A percentile compares a stretch with the other conserved stretches of the same genome.
Evolutionary conservation across 2,113 vertebrate genomes (phyloP).

Genomic region (Myrmecophaga tridactyla): DNA sequence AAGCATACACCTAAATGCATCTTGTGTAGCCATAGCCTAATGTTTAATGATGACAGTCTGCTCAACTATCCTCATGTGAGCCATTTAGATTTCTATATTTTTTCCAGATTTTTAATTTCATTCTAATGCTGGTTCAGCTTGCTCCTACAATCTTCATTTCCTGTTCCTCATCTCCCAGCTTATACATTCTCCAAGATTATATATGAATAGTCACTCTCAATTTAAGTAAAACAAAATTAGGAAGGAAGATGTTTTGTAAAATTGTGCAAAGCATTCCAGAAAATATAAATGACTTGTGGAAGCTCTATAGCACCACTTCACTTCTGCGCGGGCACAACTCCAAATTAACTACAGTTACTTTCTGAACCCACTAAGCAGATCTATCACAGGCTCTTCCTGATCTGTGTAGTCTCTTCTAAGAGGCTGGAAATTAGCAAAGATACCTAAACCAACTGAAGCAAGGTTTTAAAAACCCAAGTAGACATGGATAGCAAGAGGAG

Average conservation of each 20-base stretch:
- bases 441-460: background rate
- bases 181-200: background rate
- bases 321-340: background rate
- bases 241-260: background rate
- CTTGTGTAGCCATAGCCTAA: background rate
- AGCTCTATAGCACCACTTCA: background rate
- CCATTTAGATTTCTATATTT: background rate
- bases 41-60: background rate
- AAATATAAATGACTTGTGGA: background rate
- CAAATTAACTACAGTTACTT: background rate
- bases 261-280: background rate
- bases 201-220: background rate
- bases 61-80: background rate
- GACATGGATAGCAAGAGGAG: background rate
- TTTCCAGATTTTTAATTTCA: no score
- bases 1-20: fast-evolving
- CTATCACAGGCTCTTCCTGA: background rate
- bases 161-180: background rate
- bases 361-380: background rate
- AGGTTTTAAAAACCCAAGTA: background rate
- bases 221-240: background rate
- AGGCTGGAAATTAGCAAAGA: background rate
- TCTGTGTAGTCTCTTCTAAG: background rate
- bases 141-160: background rate
- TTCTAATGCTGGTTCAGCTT: background rate